Evolutionary conservation across 2,113 vertebrate species (phyloP).

Genomic region (Syngnathus scovelli): DNA sequence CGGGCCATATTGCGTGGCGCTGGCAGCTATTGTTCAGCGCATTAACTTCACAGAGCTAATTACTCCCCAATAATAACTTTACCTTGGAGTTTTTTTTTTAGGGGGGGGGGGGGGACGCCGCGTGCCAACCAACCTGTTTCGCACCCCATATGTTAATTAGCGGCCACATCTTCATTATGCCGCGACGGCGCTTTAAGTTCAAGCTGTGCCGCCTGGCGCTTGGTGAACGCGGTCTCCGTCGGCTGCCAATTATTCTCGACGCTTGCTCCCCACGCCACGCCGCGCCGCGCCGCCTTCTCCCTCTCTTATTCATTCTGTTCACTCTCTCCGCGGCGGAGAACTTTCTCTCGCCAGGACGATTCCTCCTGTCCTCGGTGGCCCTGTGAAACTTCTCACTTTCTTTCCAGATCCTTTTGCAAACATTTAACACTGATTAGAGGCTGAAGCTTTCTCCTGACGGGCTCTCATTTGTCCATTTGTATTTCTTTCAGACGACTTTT

Average conservation of each 20-base stretch:
- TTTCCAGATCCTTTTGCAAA: neutral
- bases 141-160: slow-evolving; percentile 99
- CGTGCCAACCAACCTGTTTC: slow-evolving; percentile 99
- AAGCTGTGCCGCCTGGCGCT: slow-evolving; percentile 98
- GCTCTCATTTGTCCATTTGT: slow-evolving; percentile 15
- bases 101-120: slow-evolving; percentile 66
- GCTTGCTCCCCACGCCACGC: slow-evolving; percentile 61
- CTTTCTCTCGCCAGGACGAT: slow-evolving; percentile 37
- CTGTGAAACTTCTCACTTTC: slow-evolving; percentile 43
- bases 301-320: slow-evolving; percentile 62
- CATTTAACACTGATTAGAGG: slow-evolving; percentile 53
- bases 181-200: slow-evolving; percentile 99
- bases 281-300: slow-evolving; percentile 47
- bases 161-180: slow-evolving; percentile 99
- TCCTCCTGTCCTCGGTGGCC: slow-evolving; percentile 30
- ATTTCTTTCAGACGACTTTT: slow-evolving; percentile 30
- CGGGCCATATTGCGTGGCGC: slow-evolving; percentile 98
- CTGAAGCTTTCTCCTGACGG: neutral
- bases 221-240: slow-evolving; percentile 79
- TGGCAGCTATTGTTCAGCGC: slow-evolving; percentile 99
- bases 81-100: slow-evolving; percentile 94
- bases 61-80: slow-evolving; percentile 99
- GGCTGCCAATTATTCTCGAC: slow-evolving; percentile 89
- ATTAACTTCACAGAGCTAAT: slow-evolving; percentile 99
- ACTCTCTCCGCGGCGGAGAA: slow-evolving; percentile 44